These are phyloP conservation scores for Atta cephalotes DNA, from an alignment of 1,140 invertebrate genomes.

Conservation along the genomic window DNA sequence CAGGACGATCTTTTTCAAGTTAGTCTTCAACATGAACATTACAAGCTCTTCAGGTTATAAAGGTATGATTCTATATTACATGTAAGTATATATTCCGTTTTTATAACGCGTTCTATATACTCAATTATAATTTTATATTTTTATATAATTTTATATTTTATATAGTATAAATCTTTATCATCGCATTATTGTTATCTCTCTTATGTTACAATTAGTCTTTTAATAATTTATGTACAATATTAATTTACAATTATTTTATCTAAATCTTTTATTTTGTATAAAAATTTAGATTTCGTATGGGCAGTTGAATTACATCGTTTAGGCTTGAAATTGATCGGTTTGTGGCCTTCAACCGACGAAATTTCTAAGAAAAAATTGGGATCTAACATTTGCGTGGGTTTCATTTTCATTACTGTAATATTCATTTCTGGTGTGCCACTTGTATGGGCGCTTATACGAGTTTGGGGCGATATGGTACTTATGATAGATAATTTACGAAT, in stretches of 20 bases:
- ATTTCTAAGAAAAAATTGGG: not conserved
- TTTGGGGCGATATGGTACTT: conserved; percentile 6
- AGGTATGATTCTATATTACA: not conserved
- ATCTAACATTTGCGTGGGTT: not conserved
- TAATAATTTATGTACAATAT: not conserved
- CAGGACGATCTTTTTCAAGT: not conserved
- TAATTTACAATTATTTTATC: not conserved
- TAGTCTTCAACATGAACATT: not conserved
- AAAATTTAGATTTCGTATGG: conserved; percentile 57
- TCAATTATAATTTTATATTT: not conserved
- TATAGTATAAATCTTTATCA: not conserved
- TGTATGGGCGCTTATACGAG: not conserved
- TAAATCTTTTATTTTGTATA: not conserved
- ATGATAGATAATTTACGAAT: conserved; percentile 33
- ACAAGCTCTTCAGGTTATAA: not conserved
- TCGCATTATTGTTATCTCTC: not conserved
- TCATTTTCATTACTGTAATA: not conserved
- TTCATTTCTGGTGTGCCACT: conserved; percentile 8
- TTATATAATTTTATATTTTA: too few relatives aligned
- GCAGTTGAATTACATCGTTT: conserved; percentile 39
- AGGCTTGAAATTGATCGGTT: conserved; percentile 28
- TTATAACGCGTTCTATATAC: not conserved
- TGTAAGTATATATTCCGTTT: not conserved
- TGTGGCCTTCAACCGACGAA: conserved; percentile 17
- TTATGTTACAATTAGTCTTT: not conserved